Evolutionary conservation across 2,113 vertebrate species (phyloP), one percentile per base, ranked within the genome.

Genomic region (Chaetura pelagica): DNA sequence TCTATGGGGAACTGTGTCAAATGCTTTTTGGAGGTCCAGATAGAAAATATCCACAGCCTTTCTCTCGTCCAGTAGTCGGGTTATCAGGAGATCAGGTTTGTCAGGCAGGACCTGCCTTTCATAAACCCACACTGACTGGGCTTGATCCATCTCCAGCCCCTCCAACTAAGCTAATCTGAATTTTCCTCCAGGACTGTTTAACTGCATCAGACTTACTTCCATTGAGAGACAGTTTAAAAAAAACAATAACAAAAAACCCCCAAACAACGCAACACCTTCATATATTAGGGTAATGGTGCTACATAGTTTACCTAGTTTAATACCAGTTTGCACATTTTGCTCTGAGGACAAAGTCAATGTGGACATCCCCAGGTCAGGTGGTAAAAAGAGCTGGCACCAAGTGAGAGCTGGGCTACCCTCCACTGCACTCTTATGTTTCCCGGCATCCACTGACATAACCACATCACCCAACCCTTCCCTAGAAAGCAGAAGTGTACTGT

Each of bases 391-490:
- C 3, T 11, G n/a, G 42, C 58, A 42, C 24, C 35, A 48, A 76
- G 11, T 6, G 48, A 91, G 35, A 78, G 22, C 12, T 77, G 69
- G n/a, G 38, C 54, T 68, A 24, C 7, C 15, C 35, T 72, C 26
- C 19, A 5, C 30, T 42, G 26, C 64, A 34, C 29, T 46, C 16
- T n/a, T 35, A 62, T 0, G 0, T n/a, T 32, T n/a, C 24, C 8
- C 15, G 15, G 13, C 15, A 52, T 5, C 4, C 29, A n/a, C 0
- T 15, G 48, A 52, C 54, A 57, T 9, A 67, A 88, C 2, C 8
- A 22, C 52, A 72, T 32, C n/a, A 38, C 11, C 9, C 35, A 88
- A 57, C 14, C 24, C 29, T 35, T 51, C 48, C 58, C 59, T 52
- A 68, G 14, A 30, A 34, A 49, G n/a, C 9, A 38, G 18, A 49